Evolutionary conservation across 2,888 invertebrate species (phyloP).

Genomic region (Drosophila austrosaltans): DNA sequence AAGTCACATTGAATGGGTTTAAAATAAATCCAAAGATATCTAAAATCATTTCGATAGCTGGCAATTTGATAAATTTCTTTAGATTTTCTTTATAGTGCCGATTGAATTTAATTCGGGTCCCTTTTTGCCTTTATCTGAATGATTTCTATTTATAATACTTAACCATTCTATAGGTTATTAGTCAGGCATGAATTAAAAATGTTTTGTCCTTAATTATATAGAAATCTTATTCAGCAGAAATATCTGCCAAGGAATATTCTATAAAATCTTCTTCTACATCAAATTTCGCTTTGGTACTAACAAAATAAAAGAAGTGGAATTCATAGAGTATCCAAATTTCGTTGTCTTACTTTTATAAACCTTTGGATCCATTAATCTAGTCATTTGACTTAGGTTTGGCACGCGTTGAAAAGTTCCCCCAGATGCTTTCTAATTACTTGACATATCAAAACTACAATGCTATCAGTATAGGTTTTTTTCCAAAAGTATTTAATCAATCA

Average conservation of each 20-base stretch:
- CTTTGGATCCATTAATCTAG: neutral
- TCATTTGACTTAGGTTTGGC: neutral
- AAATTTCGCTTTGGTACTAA: neutral
- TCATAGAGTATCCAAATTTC: neutral
- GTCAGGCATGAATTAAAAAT: too few relatives aligned
- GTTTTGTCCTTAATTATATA: too few relatives aligned
- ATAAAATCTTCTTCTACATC: too few relatives aligned
- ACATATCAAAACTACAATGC: neutral
- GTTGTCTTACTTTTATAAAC: neutral
- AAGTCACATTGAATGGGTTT: neutral
- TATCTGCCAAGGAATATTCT: too few relatives aligned
- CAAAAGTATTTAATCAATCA: neutral
- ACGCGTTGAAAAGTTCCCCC: neutral
- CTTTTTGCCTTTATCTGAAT: neutral
- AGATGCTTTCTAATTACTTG: neutral
- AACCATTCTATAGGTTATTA: neutral
- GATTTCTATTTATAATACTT: neutral
- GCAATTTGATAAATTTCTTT: neutral
- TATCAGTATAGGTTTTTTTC: neutral
- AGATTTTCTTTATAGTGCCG: conserved; percentile 4
- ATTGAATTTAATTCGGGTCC: conserved; percentile 1
- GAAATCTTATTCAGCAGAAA: too few relatives aligned
- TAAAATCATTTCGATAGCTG: neutral
- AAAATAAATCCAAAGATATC: neutral
- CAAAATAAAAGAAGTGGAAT: neutral